A percentile compares a stretch with the other conserved stretches of the same genome.
These are phyloP conservation scores for Microcebus griseorufus DNA, from an alignment of 2,113 vertebrate genomes.

Conservation along the genomic window DNA sequence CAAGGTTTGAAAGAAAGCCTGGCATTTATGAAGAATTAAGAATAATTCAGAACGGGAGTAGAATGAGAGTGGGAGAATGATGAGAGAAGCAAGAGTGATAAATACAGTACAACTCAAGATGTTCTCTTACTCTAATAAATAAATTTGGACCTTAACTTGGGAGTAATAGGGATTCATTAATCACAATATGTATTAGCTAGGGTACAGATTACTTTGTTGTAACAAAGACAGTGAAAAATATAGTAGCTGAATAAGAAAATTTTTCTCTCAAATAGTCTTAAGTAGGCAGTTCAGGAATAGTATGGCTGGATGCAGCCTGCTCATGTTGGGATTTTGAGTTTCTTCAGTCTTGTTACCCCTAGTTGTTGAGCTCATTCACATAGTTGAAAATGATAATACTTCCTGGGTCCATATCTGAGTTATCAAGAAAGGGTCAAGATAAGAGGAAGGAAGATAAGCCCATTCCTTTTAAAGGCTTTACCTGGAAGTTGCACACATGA, in stretches of 20 bases:
- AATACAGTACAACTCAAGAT: neutral
- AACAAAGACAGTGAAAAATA: constrained; percentile 10
- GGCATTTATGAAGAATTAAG: neutral
- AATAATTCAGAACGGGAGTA: neutral
- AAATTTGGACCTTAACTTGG: neutral
- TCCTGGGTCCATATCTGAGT: neutral
- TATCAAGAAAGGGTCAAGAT: constrained; percentile 19
- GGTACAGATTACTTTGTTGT: neutral
- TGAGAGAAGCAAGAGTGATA: neutral
- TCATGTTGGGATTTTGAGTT: neutral
- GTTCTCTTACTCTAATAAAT: neutral
- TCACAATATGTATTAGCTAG: neutral
- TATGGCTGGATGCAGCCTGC: neutral
- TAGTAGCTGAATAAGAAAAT: neutral
- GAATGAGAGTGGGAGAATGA: neutral
- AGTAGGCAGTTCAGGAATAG: neutral
- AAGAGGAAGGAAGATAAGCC: neutral
- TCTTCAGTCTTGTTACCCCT: neutral
- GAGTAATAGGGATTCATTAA: neutral
- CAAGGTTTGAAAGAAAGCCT: neutral
- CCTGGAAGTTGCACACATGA: neutral
- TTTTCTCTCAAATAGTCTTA: neutral
- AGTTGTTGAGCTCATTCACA: neutral
- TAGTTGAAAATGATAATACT: neutral
- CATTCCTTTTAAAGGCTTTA: neutral